A percentile compares a stretch with the other conserved stretches of the same genome.
Evolutionary conservation across 2,113 vertebrate genomes (phyloP).

Genomic region (Campylorhamphus procurvoides): DNA sequence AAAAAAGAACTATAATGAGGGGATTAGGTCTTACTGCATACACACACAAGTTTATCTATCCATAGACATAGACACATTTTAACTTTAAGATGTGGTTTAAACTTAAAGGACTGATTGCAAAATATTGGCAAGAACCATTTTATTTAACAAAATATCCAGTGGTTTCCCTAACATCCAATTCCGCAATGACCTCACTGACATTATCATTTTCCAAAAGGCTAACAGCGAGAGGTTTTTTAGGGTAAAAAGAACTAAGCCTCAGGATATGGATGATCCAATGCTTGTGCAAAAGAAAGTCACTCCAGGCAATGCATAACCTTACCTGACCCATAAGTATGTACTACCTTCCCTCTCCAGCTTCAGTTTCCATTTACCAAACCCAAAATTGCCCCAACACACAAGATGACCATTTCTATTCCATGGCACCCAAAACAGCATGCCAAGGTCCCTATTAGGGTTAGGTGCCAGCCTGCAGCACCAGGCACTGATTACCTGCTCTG

Average conservation of each 20-base stretch:
- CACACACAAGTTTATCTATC: slow-evolving; percentile 23
- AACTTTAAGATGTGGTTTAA: slow-evolving; percentile 22
- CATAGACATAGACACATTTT: background rate
- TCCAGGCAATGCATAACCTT: slow-evolving; percentile 15
- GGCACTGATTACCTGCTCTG: rapidly evolving
- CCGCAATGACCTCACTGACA: slow-evolving; percentile 1
- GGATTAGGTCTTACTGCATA: background rate
- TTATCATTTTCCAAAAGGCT: slow-evolving; percentile 56
- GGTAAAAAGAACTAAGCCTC: slow-evolving; percentile 40
- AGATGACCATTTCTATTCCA: background rate
- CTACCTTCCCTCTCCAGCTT: background rate
- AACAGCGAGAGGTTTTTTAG: slow-evolving; percentile 23
- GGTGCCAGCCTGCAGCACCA: background rate
- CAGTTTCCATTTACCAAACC: background rate
- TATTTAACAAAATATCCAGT: slow-evolving; percentile 30
- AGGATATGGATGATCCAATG: slow-evolving; percentile 1
- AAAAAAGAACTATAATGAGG: slow-evolving; percentile 26
- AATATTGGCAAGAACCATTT: slow-evolving; percentile 10
- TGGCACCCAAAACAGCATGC: background rate
- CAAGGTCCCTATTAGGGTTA: background rate
- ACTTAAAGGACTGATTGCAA: slow-evolving; percentile 50
- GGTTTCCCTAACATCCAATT: slow-evolving; percentile 52
- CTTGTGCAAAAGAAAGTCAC: slow-evolving; percentile 1
- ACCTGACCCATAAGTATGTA: background rate
- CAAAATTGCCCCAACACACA: background rate